Base-by-base conservation (phyloP, 2,797 vertebrate genomes). In the Microchirus variegatus region DNA sequence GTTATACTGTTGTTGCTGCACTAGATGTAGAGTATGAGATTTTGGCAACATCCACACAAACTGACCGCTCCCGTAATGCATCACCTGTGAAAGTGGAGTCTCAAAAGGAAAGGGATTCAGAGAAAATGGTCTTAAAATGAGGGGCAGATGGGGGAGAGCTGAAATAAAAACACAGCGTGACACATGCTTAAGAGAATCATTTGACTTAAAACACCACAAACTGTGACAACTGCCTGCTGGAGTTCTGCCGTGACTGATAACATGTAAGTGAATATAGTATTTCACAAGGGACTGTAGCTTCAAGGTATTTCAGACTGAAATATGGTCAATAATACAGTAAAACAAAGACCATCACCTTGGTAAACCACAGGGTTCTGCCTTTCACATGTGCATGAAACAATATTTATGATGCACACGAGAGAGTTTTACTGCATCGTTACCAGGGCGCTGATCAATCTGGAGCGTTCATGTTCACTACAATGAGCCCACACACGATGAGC, bases 101-200 rank as follows among this genome's bases (percentile, higher is more conserved):
- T 54, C 38, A 48, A 47, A 57, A 22, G 46, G 42, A 10, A 22
- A 38, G 48, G 48, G 15, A 36, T 26, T 49, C 1, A 26, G 47
- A 26, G 16, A 44, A 41, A 46, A 38, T 26, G 19, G 16, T 54
- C 14, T 63, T 66, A 8, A 52, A 44, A 65, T 42, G 48, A n/a
- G 49, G 59, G 59, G 57, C 17, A 51, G 12, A 45, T 19, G 38
- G 51, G 22, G 10, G 57, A 31, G 2, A 0, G 56, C 15, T 5
- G 37, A 70, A 62, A 81, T 67, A 61, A 62, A 50, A 85, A 75
- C 19, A 17, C 73, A 64, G 67, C 48, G 31, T 9, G 22, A 48
- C 59, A 40, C 60, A n/a, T 52, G 41, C 65, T 66, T 41, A 46
- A 83, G 53, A 82, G 22, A 35, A 54, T 8, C 36, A 59, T 63